Conservation (phyloP, 2,888 invertebrate species). For the Thalpophila matura region DNA sequence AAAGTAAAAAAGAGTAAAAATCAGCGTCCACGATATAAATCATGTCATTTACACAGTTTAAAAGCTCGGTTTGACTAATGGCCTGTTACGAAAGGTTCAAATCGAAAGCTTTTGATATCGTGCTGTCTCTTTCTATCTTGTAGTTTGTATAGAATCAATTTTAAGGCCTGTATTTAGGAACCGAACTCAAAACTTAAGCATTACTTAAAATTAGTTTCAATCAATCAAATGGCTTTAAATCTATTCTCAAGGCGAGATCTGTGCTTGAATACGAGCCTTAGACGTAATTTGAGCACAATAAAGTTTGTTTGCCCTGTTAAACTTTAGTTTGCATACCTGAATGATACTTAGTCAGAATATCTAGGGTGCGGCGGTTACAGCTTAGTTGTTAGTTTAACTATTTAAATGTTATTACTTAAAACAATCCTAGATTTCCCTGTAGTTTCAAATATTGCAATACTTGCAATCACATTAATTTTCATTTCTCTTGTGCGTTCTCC, state of each 20-base stretch:
- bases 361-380: neutral
- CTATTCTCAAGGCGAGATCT: too few species aligned
- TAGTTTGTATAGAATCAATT: constrained; percentile 34
- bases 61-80: constrained; percentile 80
- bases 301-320: constrained; percentile 24
- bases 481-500: too few species aligned
- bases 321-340: constrained; percentile 28
- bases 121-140: constrained; percentile 63
- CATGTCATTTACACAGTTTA: constrained; percentile 81
- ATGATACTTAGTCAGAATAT: constrained; percentile 17
- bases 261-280: too few species aligned
- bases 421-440: constrained; percentile 38
- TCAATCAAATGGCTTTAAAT: too few species aligned
- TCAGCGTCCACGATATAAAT: constrained; percentile 76
- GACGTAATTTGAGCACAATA: constrained; percentile 31
- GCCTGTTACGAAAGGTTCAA: constrained; percentile 69
- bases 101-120: constrained; percentile 69
- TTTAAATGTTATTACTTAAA: constrained; percentile 17
- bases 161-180: too few species aligned
- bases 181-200: too few species aligned
- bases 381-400: constrained; percentile 13
- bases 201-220: too few species aligned
- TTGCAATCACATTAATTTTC: too few species aligned
- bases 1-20: constrained; percentile 74
- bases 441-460: constrained; percentile 8